Evolutionary conservation across 2,888 invertebrate species (phyloP), one percentile per base, ranked within the genome.

Genomic region (Neoascia interrupta): DNA sequence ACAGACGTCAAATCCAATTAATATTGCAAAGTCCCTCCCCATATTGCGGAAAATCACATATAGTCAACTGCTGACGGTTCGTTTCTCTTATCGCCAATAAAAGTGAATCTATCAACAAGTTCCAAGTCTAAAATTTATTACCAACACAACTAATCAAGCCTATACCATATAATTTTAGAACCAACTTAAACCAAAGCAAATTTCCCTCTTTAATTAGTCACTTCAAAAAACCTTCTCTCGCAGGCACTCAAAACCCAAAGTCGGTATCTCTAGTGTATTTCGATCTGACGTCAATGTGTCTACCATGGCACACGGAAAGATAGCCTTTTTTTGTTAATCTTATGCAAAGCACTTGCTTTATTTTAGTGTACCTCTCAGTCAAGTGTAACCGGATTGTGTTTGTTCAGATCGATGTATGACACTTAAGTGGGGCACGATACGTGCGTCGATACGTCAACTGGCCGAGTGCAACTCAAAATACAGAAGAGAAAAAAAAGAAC

Each of bases 311-410:
- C n/a, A n/a, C n/a, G n/a, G n/a, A n/a, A n/a, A n/a, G n/a, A n/a
- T n/a, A n/a, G n/a, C n/a, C n/a, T n/a, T n/a, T n/a, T n/a, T n/a
- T n/a, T n/a, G n/a, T n/a, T n/a, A n/a, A 53, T 37, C 10, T 36
- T 45, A 53, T 34, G 21, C 49, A 23, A 19, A 49, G 34, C 36
- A 13, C 6, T 8, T 43, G 6, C 19, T 6, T 13, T 5, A 2
- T 6, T 31, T 31, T 31, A 31, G 8, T 31, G 8, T n/a, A n/a
- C 2, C 34, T 34, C 45, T 47, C 60, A 60, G 53, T 74, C 76
- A 76, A 76, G 76, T 66, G 60, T 56, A 76, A 76, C 76, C 64
- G 72, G 60, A 66, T 76, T 63, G 69, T 69, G 73, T 80, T 73
- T 45, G 41, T 16, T 11, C 34, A 64, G 41, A 45, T 39, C 39